Percentiles rank a stretch among this genome's conserved stretches.
Evolutionary conservation across 1,140 invertebrate genomes (phyloP).

Genomic region (Diachasmimorpha longicaudata): DNA sequence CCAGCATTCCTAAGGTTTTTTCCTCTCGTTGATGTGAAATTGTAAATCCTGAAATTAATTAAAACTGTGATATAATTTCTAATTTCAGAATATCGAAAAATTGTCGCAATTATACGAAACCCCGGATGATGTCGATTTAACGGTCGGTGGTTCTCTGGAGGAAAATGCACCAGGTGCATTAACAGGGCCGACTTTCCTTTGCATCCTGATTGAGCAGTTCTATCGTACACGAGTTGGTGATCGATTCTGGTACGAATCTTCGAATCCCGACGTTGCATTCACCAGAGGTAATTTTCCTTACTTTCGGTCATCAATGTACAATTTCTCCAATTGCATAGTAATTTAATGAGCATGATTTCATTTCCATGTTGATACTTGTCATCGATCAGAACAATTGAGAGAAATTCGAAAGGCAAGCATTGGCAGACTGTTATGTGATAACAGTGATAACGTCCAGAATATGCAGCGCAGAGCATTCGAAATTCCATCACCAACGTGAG

Average conservation of each 20-base stretch:
- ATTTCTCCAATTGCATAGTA: background rate
- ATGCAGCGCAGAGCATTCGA: slow-evolving; percentile 77
- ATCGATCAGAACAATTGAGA: slow-evolving; percentile 74
- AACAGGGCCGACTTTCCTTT: slow-evolving; percentile 90
- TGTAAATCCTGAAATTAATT: background rate
- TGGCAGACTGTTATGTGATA: slow-evolving; percentile 86
- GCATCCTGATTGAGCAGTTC: slow-evolving; percentile 89
- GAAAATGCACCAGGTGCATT: slow-evolving; percentile 76
- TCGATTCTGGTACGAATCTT: slow-evolving; percentile 83
- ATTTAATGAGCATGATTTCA: background rate
- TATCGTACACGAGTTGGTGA: slow-evolving; percentile 83
- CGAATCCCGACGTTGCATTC: slow-evolving; percentile 71
- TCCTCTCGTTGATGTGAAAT: no score
- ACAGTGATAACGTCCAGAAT: slow-evolving; percentile 74
- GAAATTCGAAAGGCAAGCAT: slow-evolving; percentile 86
- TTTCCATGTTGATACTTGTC: background rate
- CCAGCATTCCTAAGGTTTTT: no score
- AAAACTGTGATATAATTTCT: background rate
- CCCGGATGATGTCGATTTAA: slow-evolving; percentile 88
- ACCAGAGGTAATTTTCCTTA: slow-evolving; percentile 68
- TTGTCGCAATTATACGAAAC: slow-evolving; percentile 70
- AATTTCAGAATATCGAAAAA: slow-evolving; percentile 68
- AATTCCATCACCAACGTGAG: slow-evolving; percentile 67
- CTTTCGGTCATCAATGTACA: background rate
- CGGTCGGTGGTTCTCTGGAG: slow-evolving; percentile 85